Base-by-base conservation (phyloP, 2,113 vertebrate genomes). In the Thomomys bottae region DNA sequence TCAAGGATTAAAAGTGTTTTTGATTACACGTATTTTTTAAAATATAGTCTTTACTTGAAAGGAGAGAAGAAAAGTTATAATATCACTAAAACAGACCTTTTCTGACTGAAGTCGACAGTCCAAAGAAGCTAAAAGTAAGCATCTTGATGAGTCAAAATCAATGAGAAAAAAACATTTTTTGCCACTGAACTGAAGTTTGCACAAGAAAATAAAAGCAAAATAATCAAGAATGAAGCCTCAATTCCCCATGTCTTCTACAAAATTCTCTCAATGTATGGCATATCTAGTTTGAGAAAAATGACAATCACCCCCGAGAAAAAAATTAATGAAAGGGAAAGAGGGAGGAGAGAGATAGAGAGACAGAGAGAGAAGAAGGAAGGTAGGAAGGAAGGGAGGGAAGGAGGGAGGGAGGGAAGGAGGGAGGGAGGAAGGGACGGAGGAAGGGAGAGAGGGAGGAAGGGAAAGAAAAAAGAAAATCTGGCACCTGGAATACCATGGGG, bases 221-320 rank as follows among this genome's bases (percentile, higher is more conserved):
- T 54, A 54, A 54, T 2, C 8, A 84, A 75, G 73, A 63, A 21
- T 63, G 68, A n/a, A 75, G 28, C 6, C 36, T 54, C n/a, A 7
- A 23, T 11, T 12, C 0, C 5, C 28, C 23, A 1, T 24, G 0
- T 70, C 28, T 54, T 34, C 20, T 21, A 40, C 17, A 77, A 66
- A 81, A 81, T 59, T 26, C 76, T 34, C 40, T 18, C 26, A 70
- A 68, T 49, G 45, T 72, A 49, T 73, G 20, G 28, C 49, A 40
- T 64, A 40, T 45, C 40, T 81, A 72, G 63, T 2, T 89, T 63
- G 80, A 67, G n/a, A 86, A 84, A 95, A 92, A 68, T 87, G 28
- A 30, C 45, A 77, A 26, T 68, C 15, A 66, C 24, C 4, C 5
- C n/a, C 14, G 49, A 54, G 17, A 54, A 54, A 54, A 54, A 54